These are phyloP conservation scores for Arrhamphus sclerolepis DNA, from an alignment of 2,797 vertebrate genomes.

Conservation along the genomic window DNA sequence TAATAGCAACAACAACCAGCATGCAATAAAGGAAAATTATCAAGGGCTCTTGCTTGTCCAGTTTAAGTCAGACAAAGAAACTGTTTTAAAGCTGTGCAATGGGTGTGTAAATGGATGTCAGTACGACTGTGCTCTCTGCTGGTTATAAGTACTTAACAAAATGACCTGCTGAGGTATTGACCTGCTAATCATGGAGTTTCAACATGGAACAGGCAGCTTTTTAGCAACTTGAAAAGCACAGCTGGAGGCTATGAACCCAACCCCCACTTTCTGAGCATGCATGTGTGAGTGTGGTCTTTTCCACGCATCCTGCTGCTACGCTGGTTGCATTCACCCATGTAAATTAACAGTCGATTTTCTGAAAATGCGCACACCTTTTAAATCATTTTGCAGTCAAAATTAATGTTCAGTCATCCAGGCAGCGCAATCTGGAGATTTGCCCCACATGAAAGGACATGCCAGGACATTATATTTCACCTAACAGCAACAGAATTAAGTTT, in stretches of 20 bases:
- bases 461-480: too few species aligned
- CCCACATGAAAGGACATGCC: slow-evolving; percentile 11
- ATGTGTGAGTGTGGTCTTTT: slow-evolving; percentile 13
- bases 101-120: slow-evolving; percentile 23
- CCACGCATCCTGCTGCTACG: slow-evolving; percentile 17
- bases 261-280: slow-evolving; percentile 51
- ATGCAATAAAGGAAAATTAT: not conserved
- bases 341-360: not conserved
- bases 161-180: slow-evolving; percentile 71
- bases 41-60: not conserved
- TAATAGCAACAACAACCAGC: slow-evolving; percentile 10
- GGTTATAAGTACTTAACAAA: slow-evolving; percentile 63
- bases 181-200: slow-evolving; percentile 74
- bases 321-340: too few species aligned
- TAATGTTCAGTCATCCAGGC: not conserved
- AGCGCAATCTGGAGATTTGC: slow-evolving; percentile 1
- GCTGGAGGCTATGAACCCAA: slow-evolving; percentile 52
- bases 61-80: slow-evolving; percentile 12
- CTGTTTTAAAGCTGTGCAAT: slow-evolving; percentile 9
- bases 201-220: slow-evolving; percentile 65
- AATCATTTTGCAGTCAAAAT: not conserved
- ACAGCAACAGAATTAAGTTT: too few species aligned
- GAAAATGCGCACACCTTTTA: not conserved
- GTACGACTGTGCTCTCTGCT: slow-evolving; percentile 51
- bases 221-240: slow-evolving; percentile 69